These are phyloP conservation scores for Xestia rhomboidea DNA, from an alignment of 2,888 invertebrate genomes.

Conservation along the genomic window DNA sequence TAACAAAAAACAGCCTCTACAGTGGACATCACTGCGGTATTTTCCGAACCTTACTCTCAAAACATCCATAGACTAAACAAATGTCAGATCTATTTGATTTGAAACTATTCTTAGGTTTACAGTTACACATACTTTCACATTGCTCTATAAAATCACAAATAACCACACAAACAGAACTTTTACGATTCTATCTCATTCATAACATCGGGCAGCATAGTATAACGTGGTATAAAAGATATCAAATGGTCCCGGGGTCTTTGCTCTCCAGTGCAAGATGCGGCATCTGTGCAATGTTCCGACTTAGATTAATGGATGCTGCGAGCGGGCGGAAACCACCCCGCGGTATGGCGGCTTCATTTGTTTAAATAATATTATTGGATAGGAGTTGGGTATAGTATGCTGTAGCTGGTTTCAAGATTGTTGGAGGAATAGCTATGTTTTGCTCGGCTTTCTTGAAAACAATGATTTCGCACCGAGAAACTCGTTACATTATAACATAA, in stretches of 20 bases:
- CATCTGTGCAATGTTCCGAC: constrained; percentile 62
- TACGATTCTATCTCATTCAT: constrained; percentile 47
- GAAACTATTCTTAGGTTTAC: background rate
- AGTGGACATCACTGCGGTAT: background rate
- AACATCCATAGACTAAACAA: background rate
- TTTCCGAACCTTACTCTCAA: background rate
- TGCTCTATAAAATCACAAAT: constrained; percentile 21
- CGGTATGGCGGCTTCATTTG: constrained; percentile 60
- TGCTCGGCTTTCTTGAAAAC: background rate
- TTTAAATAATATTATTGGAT: constrained; percentile 61
- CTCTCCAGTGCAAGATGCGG: constrained; percentile 57
- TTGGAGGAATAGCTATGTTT: background rate
- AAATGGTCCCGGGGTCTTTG: constrained; percentile 54
- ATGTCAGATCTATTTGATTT: background rate
- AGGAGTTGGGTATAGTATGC: constrained; percentile 8
- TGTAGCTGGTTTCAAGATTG: constrained; percentile 5
- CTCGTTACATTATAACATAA: background rate
- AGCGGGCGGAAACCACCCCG: constrained; percentile 58
- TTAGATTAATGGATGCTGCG: constrained; percentile 61
- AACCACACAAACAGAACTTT: constrained; percentile 20
- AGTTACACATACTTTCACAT: constrained; percentile 5
- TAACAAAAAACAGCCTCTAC: background rate
- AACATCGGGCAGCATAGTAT: constrained; percentile 36
- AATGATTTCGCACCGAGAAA: background rate
- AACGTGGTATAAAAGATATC: constrained; percentile 57